Evolutionary conservation across 2,113 vertebrate genomes (phyloP).

Genomic region (Nicator chloris): DNA sequence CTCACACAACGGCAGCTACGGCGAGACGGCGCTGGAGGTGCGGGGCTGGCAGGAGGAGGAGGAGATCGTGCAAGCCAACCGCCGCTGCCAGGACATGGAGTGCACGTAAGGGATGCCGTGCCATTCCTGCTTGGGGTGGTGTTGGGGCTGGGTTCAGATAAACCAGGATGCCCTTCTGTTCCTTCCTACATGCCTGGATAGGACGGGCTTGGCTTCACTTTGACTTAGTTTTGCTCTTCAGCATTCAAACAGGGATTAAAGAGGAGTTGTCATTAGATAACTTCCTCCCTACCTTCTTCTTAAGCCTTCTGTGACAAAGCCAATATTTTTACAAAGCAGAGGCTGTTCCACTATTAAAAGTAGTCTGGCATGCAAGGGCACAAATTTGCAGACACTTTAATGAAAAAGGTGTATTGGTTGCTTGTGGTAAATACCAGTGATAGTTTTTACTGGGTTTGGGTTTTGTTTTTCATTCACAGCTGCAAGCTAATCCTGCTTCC

Average conservation of each 20-base stretch:
- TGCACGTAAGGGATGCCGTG: constrained; percentile 70
- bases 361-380: not conserved
- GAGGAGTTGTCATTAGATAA: not conserved
- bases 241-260: not conserved
- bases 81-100: constrained; percentile 86
- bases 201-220: not conserved
- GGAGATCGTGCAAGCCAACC: constrained; percentile 77
- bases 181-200: not conserved
- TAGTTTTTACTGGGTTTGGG: not conserved
- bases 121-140: rapidly evolving
- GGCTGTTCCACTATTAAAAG: not conserved
- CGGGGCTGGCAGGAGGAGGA: constrained; percentile 84
- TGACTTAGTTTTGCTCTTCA: not conserved
- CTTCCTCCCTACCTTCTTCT: not conserved
- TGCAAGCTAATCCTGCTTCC: not conserved
- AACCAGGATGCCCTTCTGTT: not conserved
- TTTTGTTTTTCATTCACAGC: not conserved
- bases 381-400: not conserved
- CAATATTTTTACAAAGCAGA: not conserved
- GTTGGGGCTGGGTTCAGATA: not conserved
- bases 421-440: not conserved
- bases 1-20: constrained; percentile 80
- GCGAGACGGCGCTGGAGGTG: constrained; percentile 72
- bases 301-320: not conserved
- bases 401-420: not conserved